Conservation (phyloP, 2,113 vertebrate species). For the Ursus arctos region DNA sequence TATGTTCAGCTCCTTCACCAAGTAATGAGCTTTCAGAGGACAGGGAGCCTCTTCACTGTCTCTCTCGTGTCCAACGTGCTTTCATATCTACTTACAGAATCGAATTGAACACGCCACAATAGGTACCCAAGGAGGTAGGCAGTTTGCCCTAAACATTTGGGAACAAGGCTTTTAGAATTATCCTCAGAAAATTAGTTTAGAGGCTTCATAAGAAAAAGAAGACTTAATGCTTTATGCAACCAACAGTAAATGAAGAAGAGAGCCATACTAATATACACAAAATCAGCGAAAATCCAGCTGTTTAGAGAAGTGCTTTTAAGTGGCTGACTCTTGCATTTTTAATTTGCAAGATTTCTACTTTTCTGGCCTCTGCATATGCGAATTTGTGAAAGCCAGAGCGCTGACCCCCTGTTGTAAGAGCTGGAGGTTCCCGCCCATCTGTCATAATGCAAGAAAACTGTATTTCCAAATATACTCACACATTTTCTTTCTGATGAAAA, state of each 20-base stretch:
- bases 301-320: neutral
- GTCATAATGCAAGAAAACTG: neutral
- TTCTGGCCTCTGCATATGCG: neutral
- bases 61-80: neutral
- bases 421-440: neutral
- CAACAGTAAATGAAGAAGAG: neutral
- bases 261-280: neutral
- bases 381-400: neutral
- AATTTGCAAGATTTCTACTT: neutral
- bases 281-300: neutral
- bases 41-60: neutral
- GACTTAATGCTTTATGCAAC: neutral
- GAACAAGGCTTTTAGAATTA: neutral
- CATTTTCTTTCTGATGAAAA: neutral
- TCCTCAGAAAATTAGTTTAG: constrained; percentile 4
- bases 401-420: neutral
- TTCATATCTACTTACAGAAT: fast-evolving
- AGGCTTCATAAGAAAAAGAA: neutral
- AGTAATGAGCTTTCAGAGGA: neutral
- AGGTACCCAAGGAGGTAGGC: neutral
- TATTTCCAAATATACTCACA: neutral
- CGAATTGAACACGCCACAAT: neutral
- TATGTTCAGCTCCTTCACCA: neutral
- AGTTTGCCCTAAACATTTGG: neutral
- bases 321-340: neutral